Percentiles rank a stretch among this genome's conserved stretches.
phyloP scores from a whole-genome alignment of 2,888 invertebrate genomes.

The Macropis europaea region DNA sequence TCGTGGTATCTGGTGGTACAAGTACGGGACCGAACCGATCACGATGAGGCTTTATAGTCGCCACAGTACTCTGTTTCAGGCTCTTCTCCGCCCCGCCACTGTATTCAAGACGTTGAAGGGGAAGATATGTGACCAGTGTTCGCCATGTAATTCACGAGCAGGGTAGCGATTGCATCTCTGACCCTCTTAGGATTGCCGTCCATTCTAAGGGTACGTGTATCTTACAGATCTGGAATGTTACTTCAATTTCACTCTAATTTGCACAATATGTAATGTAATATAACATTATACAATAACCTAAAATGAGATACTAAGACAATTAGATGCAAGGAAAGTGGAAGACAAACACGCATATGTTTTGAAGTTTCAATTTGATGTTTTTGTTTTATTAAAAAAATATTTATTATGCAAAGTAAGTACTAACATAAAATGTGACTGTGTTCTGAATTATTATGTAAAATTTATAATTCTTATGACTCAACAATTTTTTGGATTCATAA shows the following conservation, averaged over 20 bases:
- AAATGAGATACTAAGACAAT: not conserved
- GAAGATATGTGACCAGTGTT: constrained; percentile 53
- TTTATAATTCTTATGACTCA: too few relatives aligned
- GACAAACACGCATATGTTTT: too few relatives aligned
- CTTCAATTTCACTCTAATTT: not conserved
- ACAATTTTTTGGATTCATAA: too few relatives aligned
- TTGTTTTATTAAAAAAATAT: too few relatives aligned
- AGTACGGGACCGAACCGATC: constrained; percentile 45
- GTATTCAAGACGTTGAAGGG: constrained; percentile 50
- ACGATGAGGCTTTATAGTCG: constrained; percentile 61
- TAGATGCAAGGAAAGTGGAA: too few relatives aligned
- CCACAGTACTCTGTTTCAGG: constrained; percentile 51
- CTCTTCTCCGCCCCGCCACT: constrained; percentile 60
- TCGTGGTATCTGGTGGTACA: constrained; percentile 41
- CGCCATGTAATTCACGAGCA: constrained; percentile 50
- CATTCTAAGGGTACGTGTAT: not conserved
- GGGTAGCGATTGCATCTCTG: constrained; percentile 34
- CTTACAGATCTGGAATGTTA: not conserved
- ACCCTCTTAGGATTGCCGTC: not conserved
- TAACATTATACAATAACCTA: not conserved
- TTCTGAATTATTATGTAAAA: too few relatives aligned
- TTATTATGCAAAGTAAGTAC: too few relatives aligned
- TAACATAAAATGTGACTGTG: too few relatives aligned
- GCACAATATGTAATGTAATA: not conserved
- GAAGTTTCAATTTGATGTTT: too few relatives aligned